These are phyloP conservation scores for Bothrops jararaca DNA, from an alignment of 2,113 vertebrate genomes.

Conservation along the genomic window DNA sequence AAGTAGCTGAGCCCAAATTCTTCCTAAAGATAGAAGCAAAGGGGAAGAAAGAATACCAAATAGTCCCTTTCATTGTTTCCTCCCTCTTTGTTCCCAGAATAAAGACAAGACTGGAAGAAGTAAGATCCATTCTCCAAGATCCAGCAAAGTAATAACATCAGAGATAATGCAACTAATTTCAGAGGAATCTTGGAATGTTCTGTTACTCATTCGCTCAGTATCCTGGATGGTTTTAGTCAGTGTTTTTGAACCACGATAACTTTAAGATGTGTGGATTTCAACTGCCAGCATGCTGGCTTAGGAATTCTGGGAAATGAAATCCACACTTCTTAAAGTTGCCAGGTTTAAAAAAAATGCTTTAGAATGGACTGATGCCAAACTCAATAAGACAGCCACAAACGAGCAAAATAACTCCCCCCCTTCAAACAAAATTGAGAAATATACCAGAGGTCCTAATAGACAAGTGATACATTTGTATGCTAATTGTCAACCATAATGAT, in stretches of 20 bases:
- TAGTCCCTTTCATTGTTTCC: neutral
- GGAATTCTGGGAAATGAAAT: neutral
- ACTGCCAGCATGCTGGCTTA: neutral
- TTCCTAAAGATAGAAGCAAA: neutral
- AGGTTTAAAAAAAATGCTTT: neutral
- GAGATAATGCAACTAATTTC: neutral
- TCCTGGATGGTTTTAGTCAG: neutral
- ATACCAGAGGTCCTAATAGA: neutral
- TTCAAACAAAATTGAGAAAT: neutral
- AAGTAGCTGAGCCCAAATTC: neutral
- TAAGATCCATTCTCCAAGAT: neutral
- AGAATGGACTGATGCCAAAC: neutral
- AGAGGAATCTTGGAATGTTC: neutral
- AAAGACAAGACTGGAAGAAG: neutral
- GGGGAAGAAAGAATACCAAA: neutral
- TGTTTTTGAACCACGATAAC: neutral
- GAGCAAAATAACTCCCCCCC: neutral
- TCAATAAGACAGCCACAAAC: neutral
- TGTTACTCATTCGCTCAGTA: neutral
- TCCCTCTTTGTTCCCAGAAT: neutral
- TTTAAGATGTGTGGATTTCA: neutral
- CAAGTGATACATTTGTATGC: neutral
- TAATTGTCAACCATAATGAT: neutral
- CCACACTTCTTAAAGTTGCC: neutral
- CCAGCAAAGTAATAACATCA: neutral